phyloP scores from a whole-genome alignment of 2,797 vertebrate genomes.

The Taeniopygia guttata region DNA sequence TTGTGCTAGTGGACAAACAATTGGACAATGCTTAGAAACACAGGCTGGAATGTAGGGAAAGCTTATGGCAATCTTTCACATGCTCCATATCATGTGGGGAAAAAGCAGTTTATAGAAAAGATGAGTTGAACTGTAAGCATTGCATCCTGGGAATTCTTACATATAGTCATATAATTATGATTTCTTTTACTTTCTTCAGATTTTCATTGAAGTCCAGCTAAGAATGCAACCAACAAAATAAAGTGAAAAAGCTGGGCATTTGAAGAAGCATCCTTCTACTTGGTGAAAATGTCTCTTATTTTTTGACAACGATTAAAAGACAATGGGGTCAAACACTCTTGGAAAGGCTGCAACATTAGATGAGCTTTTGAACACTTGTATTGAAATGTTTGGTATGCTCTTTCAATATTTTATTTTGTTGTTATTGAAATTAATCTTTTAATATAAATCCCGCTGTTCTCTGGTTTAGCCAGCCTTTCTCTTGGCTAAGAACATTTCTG shows the following conservation, averaged over 20 bases:
- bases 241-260: conserved; percentile 24
- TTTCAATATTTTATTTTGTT: not conserved
- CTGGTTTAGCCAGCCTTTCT: conserved; percentile 8
- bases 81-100: not conserved
- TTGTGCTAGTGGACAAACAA: conserved; percentile 5
- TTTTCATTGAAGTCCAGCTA: conserved; percentile 39
- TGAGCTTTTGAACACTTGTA: conserved; percentile 86
- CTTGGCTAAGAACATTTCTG: conserved; percentile 6
- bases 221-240: conserved; percentile 34
- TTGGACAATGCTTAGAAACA: conserved; percentile 12
- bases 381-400: conserved; percentile 86
- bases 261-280: conserved; percentile 52
- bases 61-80: not conserved
- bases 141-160: not conserved
- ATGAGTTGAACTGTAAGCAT: not conserved
- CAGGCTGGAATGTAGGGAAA: not conserved
- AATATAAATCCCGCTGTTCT: not conserved
- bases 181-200: conserved; percentile 61
- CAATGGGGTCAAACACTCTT: conserved; percentile 88
- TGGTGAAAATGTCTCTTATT: conserved; percentile 68
- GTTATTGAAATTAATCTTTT: not conserved
- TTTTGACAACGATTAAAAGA: conserved; percentile 75
- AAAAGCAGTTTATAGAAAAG: not conserved
- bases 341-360: conserved; percentile 91
- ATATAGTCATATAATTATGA: not conserved